These are phyloP conservation scores for Chelmon rostratus DNA, from an alignment of 2,797 vertebrate species.

Conservation along the genomic window DNA sequence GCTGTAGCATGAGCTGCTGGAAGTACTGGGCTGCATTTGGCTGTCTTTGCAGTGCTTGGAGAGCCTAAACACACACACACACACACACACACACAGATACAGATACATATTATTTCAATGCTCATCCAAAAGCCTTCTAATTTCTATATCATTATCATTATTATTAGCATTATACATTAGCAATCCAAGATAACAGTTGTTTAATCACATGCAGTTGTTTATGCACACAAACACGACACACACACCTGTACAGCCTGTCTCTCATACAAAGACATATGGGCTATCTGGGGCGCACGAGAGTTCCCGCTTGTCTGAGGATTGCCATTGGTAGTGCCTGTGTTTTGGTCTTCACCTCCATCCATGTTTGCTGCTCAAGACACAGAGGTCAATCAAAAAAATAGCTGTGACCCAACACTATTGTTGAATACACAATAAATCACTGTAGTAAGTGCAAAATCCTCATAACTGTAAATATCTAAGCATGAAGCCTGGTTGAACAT, in stretches of 20 bases:
- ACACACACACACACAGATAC: background rate
- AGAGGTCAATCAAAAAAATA: conserved; percentile 22
- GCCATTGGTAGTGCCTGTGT: conserved; percentile 89
- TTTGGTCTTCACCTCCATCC: conserved; percentile 97
- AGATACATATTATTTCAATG: background rate
- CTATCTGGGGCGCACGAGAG: conserved; percentile 93
- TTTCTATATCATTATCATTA: background rate
- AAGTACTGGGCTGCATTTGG: conserved; percentile 99
- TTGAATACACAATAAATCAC: background rate
- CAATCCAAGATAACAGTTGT: background rate
- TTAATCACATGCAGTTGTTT: background rate
- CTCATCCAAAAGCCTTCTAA: background rate
- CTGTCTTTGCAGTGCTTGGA: conserved; percentile 96
- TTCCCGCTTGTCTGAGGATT: conserved; percentile 90
- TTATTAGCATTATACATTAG: too few species aligned
- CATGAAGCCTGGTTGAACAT: background rate
- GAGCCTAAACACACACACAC: conserved; percentile 86
- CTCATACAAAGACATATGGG: conserved; percentile 98
- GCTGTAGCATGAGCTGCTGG: conserved; percentile 98
- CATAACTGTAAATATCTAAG: background rate
- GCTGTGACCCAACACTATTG: background rate
- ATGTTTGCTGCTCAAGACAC: conserved; percentile 80
- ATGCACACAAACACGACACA: conserved; percentile 38
- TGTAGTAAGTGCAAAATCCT: background rate
- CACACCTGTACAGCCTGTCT: conserved; percentile 96